Evolutionary conservation across 2,888 invertebrate genomes (phyloP).

Genomic region (Ormyrus nitidulus): DNA sequence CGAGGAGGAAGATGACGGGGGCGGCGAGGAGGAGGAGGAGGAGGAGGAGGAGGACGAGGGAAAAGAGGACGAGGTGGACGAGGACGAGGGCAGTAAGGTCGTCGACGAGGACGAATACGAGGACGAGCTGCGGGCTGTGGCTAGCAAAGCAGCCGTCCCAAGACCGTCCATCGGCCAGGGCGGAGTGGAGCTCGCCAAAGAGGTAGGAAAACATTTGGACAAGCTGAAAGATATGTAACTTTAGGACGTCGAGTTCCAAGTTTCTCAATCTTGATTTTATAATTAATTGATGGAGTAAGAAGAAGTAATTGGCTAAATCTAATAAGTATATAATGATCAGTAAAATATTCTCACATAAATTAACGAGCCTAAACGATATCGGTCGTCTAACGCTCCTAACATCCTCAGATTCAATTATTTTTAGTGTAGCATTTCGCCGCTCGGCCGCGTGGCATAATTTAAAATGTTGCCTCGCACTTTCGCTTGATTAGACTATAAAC

Average conservation of each 20-base stretch:
- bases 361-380: no score
- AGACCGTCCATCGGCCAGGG: no score
- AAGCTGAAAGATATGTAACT: no score
- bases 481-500: slow-evolving; percentile 9
- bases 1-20: slow-evolving; percentile 51
- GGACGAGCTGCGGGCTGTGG: slow-evolving; percentile 49
- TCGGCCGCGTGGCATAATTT: not conserved
- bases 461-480: not conserved
- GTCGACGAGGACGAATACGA: slow-evolving; percentile 57
- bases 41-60: slow-evolving; percentile 66
- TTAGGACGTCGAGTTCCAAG: no score
- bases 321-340: no score
- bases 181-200: slow-evolving; percentile 2
- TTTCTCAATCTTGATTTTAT: no score
- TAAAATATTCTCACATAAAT: no score
- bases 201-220: slow-evolving; percentile 6
- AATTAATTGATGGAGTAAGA: no score
- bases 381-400: no score
- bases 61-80: slow-evolving; percentile 67
- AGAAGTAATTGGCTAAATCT: no score
- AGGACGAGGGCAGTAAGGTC: slow-evolving; percentile 55
- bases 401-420: no score
- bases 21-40: slow-evolving; percentile 59
- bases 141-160: not conserved
- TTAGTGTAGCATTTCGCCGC: no score